phyloP scores from a whole-genome alignment of 1,140 invertebrate genomes.

The Wiebesia pumilae region DNA sequence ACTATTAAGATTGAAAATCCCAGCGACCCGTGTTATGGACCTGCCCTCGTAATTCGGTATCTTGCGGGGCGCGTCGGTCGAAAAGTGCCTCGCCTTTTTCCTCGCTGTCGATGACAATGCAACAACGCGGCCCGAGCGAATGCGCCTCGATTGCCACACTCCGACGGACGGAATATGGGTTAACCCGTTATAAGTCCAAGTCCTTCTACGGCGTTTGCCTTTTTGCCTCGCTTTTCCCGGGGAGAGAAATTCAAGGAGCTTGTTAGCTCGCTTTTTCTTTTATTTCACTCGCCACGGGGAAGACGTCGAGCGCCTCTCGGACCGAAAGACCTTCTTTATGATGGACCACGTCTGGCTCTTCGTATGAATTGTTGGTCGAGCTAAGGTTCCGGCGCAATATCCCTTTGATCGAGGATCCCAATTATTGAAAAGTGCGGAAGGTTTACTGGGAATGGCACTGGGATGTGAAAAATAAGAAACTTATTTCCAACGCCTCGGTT shows the following conservation, averaged over 20 bases:
- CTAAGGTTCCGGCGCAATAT: too few relatives aligned
- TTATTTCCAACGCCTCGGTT: neutral
- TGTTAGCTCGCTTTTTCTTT: neutral
- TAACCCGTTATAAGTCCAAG: constrained; percentile 19
- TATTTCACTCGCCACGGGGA: too few relatives aligned
- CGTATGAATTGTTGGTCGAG: too few relatives aligned
- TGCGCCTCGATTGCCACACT: constrained; percentile 5
- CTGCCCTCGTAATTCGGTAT: neutral
- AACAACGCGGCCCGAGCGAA: neutral
- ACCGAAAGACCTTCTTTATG: too few relatives aligned
- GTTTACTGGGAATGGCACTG: too few relatives aligned
- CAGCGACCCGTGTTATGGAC: too few relatives aligned
- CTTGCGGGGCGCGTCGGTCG: neutral
- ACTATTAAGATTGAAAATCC: constrained; percentile 55
- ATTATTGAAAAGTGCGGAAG: too few relatives aligned
- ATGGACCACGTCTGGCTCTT: too few relatives aligned
- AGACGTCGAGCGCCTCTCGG: too few relatives aligned
- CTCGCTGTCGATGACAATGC: neutral
- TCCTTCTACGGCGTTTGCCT: neutral
- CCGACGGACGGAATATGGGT: constrained; percentile 42
- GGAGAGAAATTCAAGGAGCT: neutral
- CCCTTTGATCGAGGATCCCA: too few relatives aligned
- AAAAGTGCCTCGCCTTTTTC: neutral
- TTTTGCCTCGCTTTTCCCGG: neutral
- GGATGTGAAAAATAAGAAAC: neutral